Conservation (phyloP, 2,888 invertebrate genomes). For the Caenorhabditis macrosperma region DNA sequence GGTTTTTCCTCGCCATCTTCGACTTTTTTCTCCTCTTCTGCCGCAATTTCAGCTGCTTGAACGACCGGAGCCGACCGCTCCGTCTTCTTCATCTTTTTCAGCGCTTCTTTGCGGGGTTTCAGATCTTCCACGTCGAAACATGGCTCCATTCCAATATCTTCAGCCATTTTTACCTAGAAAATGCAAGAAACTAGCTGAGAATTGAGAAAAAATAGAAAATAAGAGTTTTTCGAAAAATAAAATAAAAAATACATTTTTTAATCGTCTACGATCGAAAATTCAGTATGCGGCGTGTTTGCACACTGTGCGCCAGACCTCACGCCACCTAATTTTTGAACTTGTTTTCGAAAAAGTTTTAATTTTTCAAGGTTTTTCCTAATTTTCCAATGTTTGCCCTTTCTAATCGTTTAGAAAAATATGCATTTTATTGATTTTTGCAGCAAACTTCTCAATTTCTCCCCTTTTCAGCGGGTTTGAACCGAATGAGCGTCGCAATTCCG, state of each 20-base stretch:
- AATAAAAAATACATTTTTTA: not conserved
- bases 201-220: slow-evolving; percentile 9
- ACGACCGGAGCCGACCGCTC: slow-evolving; percentile 38
- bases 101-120: slow-evolving; percentile 54
- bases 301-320: slow-evolving; percentile 11
- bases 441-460: not conserved
- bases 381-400: not conserved
- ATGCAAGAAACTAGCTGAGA: slow-evolving; percentile 13
- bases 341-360: slow-evolving; percentile 23
- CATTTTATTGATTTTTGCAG: not conserved
- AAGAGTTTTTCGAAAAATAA: not conserved
- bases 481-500: slow-evolving; percentile 65
- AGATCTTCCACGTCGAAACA: slow-evolving; percentile 56
- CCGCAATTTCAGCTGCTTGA: slow-evolving; percentile 10
- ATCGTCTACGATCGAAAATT: not conserved
- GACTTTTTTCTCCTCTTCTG: not conserved
- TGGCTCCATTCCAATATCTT: slow-evolving; percentile 66
- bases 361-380: not conserved
- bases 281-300: slow-evolving; percentile 1
- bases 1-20: slow-evolving; percentile 27
- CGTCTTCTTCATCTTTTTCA: slow-evolving; percentile 47
- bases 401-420: not conserved
- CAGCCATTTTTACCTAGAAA: slow-evolving; percentile 57
- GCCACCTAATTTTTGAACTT: slow-evolving; percentile 11
- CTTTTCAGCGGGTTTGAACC: slow-evolving; percentile 13